phyloP scores from a whole-genome alignment of 1,140 invertebrate genomes.

The Phymastichus coffea region DNA sequence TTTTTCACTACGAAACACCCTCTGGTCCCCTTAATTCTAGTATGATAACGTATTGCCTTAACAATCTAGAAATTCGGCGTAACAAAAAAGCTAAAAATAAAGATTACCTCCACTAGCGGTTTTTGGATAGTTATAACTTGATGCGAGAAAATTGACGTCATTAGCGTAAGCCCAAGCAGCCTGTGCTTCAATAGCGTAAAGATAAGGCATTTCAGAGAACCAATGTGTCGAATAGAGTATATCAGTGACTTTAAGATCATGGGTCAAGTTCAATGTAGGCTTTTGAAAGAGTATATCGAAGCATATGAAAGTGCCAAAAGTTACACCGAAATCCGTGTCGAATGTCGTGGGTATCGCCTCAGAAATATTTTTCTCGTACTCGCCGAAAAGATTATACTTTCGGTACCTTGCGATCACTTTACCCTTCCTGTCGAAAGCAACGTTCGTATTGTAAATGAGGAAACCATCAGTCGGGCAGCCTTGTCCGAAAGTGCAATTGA shows the following conservation, averaged over 20 bases:
- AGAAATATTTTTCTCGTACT: constrained; percentile 57
- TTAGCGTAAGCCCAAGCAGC: constrained; percentile 58
- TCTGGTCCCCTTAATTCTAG: too few species aligned
- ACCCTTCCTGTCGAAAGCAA: constrained; percentile 70
- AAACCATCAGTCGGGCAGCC: constrained; percentile 45
- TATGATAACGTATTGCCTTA: too few species aligned
- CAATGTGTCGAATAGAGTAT: constrained; percentile 72
- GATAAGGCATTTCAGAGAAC: constrained; percentile 72
- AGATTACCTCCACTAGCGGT: constrained; percentile 48
- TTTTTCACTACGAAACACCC: neutral
- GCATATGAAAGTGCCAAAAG: constrained; percentile 75
- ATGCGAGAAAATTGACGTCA: constrained; percentile 60
- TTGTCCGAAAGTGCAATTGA: constrained; percentile 52
- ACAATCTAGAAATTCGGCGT: too few species aligned
- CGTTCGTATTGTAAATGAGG: constrained; percentile 72
- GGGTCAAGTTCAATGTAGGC: constrained; percentile 61
- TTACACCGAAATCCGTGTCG: constrained; percentile 78
- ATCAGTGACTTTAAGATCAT: constrained; percentile 62
- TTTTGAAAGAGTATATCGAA: constrained; percentile 73
- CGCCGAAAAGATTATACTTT: constrained; percentile 71
- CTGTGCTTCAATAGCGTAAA: constrained; percentile 64
- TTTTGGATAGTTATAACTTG: constrained; percentile 57
- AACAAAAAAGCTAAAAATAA: too few species aligned
- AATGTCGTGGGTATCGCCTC: constrained; percentile 58
- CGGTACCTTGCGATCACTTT: constrained; percentile 68